Evolutionary conservation across 1,140 invertebrate species (phyloP), one percentile per base, ranked within the genome.

Genomic region (Drosophila leontia): DNA sequence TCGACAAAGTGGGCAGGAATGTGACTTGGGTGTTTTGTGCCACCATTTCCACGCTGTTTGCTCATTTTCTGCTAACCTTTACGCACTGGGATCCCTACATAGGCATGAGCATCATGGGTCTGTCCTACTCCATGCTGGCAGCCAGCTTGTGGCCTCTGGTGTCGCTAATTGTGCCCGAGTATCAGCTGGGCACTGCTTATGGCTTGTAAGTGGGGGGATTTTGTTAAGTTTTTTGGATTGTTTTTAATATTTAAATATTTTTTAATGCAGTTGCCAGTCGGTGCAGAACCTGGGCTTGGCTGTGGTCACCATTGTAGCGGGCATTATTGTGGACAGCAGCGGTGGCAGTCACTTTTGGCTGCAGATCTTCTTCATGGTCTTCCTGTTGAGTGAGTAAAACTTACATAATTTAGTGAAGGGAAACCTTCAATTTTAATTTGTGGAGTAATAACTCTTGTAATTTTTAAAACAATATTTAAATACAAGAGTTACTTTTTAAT

Each of bases 101-200:
- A 67, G 95, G 96, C 58, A 98, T 99, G 96, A 96, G 97, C 93
- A 93, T 96, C 3, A 96, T 99, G 94, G 98, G 98, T 35, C 75
- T 99, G 7, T 95, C 97, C 0, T 99, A 99, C 93, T 98, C 98
- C 2, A 95, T 99, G 93, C 93, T 99, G 39, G 98, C 98, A 3
- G 98, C 97, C 93, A 97, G 97, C 61, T 93, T 99, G 12, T 99
- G 99, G 98, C 98, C 98, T 11, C 94, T 99, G 88, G 97, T 99
- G 12, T 95, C 98, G 6, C 93, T 99, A 26, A 96, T 99, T 71
- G 96, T 99, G 60, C 97, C 97, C 8, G 96, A 98, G 92, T 96
- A 98, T 94, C 98, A 99, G 93, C 93, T 99, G 35, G 98, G 98
- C 48, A 99, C 98, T 41, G 98, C 98, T 12, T 99, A 99, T 95